These are phyloP conservation scores for Drosophila rellima DNA, from an alignment of 2,888 invertebrate genomes.

Conservation along the genomic window DNA sequence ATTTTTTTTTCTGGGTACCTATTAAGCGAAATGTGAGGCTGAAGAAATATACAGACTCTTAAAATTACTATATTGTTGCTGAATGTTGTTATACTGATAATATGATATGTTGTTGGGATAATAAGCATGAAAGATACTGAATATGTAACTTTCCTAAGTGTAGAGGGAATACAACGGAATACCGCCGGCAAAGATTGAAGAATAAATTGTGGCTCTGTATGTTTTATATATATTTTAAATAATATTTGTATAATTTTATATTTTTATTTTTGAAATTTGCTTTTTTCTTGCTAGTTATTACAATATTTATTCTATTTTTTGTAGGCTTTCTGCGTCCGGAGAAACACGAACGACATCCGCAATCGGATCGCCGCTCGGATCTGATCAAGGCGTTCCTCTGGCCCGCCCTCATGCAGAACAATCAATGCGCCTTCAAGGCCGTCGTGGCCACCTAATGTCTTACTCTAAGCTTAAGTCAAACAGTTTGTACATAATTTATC, in stretches of 20 bases:
- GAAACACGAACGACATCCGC: slow-evolving; percentile 92
- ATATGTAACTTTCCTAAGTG: too few species aligned
- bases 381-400: slow-evolving; percentile 93
- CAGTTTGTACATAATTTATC: slow-evolving; percentile 68
- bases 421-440: slow-evolving; percentile 93
- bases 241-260: background rate
- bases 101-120: too few species aligned
- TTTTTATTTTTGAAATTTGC: too few species aligned
- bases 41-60: too few species aligned
- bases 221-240: background rate
- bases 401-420: slow-evolving; percentile 93
- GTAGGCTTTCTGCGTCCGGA: slow-evolving; percentile 90
- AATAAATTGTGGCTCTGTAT: too few species aligned
- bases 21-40: too few species aligned
- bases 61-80: too few species aligned
- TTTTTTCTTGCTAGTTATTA: background rate
- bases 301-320: background rate
- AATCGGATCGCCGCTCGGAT: slow-evolving; percentile 91
- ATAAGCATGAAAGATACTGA: too few species aligned
- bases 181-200: too few species aligned
- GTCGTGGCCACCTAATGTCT: slow-evolving; percentile 91
- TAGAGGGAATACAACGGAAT: too few species aligned
- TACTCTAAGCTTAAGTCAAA: slow-evolving; percentile 33
- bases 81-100: too few species aligned
- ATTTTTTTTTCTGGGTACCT: too few species aligned